phyloP scores from a whole-genome alignment of 2,797 vertebrate species.

The Platalea minor region DNA sequence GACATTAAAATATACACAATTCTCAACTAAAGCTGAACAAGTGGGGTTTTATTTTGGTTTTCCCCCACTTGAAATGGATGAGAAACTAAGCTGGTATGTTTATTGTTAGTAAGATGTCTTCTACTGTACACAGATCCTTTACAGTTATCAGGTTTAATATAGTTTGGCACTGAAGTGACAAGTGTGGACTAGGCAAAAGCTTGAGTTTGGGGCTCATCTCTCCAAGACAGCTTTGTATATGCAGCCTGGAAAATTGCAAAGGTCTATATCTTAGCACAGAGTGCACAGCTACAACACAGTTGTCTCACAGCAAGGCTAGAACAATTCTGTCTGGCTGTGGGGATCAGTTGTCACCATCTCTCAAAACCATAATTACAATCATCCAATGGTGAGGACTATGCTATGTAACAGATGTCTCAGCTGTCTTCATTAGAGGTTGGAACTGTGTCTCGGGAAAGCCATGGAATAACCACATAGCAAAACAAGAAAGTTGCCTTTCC shows the following conservation, averaged over 20 bases:
- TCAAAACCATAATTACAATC: constrained; percentile 4
- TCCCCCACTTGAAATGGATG: not conserved
- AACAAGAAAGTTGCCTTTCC: not conserved
- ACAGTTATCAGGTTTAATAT: not conserved
- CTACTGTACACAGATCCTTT: not conserved
- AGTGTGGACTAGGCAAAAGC: not conserved
- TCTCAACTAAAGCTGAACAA: not conserved
- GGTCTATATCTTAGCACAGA: not conserved
- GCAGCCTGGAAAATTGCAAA: not conserved
- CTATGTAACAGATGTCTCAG: constrained; percentile 31
- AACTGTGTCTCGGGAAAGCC: not conserved
- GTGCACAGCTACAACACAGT: not conserved
- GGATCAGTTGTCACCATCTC: not conserved
- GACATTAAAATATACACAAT: not conserved
- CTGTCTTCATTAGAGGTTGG: not conserved
- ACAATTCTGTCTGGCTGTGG: not conserved
- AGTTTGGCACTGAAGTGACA: not conserved
- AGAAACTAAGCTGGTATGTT: not conserved
- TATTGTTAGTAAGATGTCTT: not conserved
- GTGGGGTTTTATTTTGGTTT: not conserved
- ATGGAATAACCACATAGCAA: not conserved
- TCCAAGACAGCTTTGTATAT: not conserved
- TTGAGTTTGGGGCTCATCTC: not conserved
- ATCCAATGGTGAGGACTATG: not conserved
- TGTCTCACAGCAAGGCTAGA: not conserved